Evolutionary conservation across 2,888 invertebrate species (phyloP).

Genomic region (Temnothorax ravouxi): DNA sequence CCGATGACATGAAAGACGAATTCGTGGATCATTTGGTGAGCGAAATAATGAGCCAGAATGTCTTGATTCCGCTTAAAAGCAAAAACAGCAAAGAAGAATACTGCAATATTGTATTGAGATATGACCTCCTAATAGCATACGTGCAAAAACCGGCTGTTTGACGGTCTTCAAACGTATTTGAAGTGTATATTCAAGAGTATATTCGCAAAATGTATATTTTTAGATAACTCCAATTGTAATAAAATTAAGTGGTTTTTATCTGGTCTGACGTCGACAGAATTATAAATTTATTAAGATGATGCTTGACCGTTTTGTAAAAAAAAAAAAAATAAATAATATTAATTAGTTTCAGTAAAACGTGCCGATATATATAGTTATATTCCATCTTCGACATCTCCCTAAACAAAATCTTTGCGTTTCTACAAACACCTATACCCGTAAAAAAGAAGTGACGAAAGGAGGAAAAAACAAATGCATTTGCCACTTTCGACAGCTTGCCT

Average conservation of each 20-base stretch:
- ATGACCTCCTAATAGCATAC: slow-evolving; percentile 81
- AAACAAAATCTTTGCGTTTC: neutral
- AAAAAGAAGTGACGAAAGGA: slow-evolving; percentile 7
- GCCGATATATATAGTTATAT: neutral
- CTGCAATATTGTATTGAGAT: slow-evolving; percentile 84
- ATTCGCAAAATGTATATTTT: neutral
- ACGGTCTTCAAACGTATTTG: neutral
- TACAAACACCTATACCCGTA: neutral
- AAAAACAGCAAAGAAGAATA: slow-evolving; percentile 77
- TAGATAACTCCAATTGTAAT: neutral
- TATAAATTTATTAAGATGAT: neutral
- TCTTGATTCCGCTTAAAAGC: slow-evolving; percentile 84
- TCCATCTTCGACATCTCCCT: neutral
- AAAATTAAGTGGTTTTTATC: neutral
- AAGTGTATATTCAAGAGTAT: neutral
- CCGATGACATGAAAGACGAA: slow-evolving; percentile 88
- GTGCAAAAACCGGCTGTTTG: slow-evolving; percentile 75
- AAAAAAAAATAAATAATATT: neutral
- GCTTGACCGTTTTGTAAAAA: neutral
- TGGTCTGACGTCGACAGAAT: neutral
- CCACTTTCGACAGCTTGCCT: slow-evolving; percentile 26
- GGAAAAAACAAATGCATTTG: slow-evolving; percentile 3
- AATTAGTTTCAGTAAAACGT: neutral
- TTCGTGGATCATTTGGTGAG: slow-evolving; percentile 89
- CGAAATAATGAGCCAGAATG: slow-evolving; percentile 87